phyloP scores from a whole-genome alignment of 2,888 invertebrate species.

The Temnothorax unifasciatus region DNA sequence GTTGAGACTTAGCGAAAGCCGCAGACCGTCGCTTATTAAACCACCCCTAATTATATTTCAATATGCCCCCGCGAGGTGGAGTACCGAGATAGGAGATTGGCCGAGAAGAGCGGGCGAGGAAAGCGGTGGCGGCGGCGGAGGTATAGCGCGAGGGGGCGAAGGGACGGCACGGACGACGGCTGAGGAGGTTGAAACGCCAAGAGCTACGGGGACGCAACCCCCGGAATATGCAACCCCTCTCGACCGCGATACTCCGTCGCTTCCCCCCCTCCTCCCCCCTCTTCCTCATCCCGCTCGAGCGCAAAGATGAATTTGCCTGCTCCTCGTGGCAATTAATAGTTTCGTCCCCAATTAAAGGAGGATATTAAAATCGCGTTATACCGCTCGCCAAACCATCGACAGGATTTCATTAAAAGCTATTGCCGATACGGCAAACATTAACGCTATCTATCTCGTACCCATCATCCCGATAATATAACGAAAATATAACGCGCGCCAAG shows the following conservation, averaged over 20 bases:
- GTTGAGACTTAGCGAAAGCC: conserved; percentile 76
- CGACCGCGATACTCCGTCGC: conserved; percentile 57
- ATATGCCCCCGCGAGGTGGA: conserved; percentile 74
- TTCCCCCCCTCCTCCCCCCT: conserved; percentile 6
- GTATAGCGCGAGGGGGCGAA: conserved; percentile 21
- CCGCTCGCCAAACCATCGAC: conserved; percentile 31
- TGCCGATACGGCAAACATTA: conserved; percentile 19
- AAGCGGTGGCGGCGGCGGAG: conserved; percentile 53
- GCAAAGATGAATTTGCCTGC: conserved; percentile 69
- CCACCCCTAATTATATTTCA: conserved; percentile 83
- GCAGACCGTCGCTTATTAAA: conserved; percentile 82
- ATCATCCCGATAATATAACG: background rate
- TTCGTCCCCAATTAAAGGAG: conserved; percentile 69
- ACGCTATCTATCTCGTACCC: background rate
- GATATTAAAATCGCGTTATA: conserved; percentile 69
- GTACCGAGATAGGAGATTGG: conserved; percentile 67
- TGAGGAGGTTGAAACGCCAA: conserved; percentile 61
- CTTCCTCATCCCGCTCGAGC: conserved; percentile 63
- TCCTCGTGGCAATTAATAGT: conserved; percentile 74
- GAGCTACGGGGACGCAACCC: conserved; percentile 60
- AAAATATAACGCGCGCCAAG: background rate
- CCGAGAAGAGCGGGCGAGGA: conserved; percentile 60
- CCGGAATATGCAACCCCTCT: conserved; percentile 63
- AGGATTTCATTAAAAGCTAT: conserved; percentile 39
- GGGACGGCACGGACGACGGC: background rate